Evolutionary conservation across 2,888 invertebrate species (phyloP).

Genomic region (Gastrophysa polygoni): DNA sequence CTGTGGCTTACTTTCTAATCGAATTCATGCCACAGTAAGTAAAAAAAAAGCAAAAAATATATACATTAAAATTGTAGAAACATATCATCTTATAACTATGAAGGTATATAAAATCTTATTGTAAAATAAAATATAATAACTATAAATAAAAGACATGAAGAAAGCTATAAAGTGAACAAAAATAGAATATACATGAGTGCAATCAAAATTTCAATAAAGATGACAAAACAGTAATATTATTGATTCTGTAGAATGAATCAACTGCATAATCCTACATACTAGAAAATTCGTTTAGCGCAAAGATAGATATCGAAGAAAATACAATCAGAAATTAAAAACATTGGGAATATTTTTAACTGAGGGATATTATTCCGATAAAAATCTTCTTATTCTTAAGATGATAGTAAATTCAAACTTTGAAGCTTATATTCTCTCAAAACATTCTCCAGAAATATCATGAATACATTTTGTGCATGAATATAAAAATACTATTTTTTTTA

Average conservation of each 20-base stretch:
- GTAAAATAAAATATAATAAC: constrained; percentile 30
- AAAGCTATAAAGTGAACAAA: constrained; percentile 19
- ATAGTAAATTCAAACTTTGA: neutral
- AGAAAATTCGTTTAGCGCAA: neutral
- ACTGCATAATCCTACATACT: neutral
- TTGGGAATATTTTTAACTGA: neutral
- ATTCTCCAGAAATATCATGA: no score
- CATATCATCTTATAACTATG: constrained; percentile 26
- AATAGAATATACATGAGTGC: constrained; percentile 19
- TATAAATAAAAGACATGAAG: constrained; percentile 18
- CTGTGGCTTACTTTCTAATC: constrained; percentile 11
- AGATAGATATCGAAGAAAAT: neutral
- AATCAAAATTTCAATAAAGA: constrained; percentile 9
- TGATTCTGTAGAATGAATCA: neutral
- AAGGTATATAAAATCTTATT: constrained; percentile 35
- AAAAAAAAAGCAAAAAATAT: constrained; percentile 23
- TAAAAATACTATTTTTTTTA: no score
- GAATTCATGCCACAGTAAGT: constrained; percentile 9
- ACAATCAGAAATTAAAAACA: neutral
- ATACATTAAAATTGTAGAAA: constrained; percentile 26
- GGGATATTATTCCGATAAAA: neutral
- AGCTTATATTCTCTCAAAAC: no score
- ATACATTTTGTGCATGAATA: no score
- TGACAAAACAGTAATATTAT: neutral
- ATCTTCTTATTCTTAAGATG: neutral